Conservation (phyloP, 2,113 vertebrate genomes). For the Prinia subflava region DNA sequence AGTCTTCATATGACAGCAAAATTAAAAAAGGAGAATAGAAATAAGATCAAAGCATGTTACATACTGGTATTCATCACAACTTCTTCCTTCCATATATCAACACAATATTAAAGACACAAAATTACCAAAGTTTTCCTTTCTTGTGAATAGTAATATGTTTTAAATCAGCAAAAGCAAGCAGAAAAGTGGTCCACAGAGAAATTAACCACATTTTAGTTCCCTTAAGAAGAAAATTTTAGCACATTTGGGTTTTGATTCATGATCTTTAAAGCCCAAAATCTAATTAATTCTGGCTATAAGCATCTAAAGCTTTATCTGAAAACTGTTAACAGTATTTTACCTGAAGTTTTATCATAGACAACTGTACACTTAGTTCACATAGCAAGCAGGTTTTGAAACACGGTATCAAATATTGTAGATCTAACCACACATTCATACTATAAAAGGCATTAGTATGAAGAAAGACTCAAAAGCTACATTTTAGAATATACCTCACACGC, state of each 20-base stretch:
- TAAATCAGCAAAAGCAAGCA: not conserved
- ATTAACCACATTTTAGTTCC: slow-evolving; percentile 26
- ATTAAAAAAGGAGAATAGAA: not conserved
- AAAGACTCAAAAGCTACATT: not conserved
- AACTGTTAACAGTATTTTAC: slow-evolving; percentile 26
- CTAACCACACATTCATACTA: not conserved
- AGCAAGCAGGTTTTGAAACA: not conserved
- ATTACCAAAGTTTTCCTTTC: not conserved
- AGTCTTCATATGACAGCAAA: not conserved
- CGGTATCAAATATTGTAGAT: not conserved
- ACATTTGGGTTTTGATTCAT: slow-evolving; percentile 11
- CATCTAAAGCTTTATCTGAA: slow-evolving; percentile 47
- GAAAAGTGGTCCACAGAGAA: not conserved
- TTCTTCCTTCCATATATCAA: not conserved
- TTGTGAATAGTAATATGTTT: not conserved
- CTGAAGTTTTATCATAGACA: not conserved
- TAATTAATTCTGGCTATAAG: slow-evolving; percentile 42
- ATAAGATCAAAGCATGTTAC: not conserved
- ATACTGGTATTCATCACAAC: not conserved
- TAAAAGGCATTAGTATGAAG: not conserved
- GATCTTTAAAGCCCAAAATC: slow-evolving; percentile 11
- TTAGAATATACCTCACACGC: not conserved
- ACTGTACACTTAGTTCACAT: not conserved
- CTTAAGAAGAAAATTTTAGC: slow-evolving; percentile 13
- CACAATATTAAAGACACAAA: not conserved